Percentiles rank a stretch among this genome's conserved stretches.
These are phyloP conservation scores for Marasmarcha lunaedactyla DNA, from an alignment of 2,888 invertebrate genomes.

Conservation along the genomic window DNA sequence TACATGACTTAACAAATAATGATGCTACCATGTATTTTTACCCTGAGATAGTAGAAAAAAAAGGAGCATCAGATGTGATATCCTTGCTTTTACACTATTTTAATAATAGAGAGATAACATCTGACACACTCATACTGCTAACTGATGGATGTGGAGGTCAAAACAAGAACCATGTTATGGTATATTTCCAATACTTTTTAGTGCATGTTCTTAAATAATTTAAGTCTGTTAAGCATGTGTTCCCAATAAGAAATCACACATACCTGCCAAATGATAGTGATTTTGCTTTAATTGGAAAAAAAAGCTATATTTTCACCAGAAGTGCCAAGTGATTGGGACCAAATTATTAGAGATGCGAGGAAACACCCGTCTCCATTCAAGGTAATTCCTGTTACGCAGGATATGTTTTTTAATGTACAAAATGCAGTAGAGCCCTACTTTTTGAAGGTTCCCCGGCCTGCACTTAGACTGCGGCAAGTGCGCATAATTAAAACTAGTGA, in stretches of 20 bases:
- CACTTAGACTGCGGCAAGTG: too few relatives aligned
- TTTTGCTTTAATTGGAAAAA: conserved; percentile 10
- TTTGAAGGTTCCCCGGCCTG: too few relatives aligned
- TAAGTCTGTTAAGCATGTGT: conserved; percentile 8
- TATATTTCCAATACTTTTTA: conserved; percentile 9
- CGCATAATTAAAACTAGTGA: too few relatives aligned
- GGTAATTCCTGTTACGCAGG: too few relatives aligned
- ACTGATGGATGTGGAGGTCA: conserved; percentile 12
- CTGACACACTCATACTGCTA: conserved; percentile 8
- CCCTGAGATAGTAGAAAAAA: conserved; percentile 8
- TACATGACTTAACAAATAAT: conserved; percentile 8
- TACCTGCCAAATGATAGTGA: conserved; percentile 9
- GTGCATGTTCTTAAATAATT: conserved; percentile 5
- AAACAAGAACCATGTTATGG: conserved; percentile 12
- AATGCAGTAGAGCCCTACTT: too few relatives aligned
- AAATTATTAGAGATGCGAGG: too few relatives aligned
- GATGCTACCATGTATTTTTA: conserved; percentile 1
- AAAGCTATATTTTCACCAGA: not conserved
- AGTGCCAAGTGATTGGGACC: too few relatives aligned
- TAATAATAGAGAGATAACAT: conserved; percentile 1
- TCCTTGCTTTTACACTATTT: conserved; percentile 8
- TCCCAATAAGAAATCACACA: conserved; percentile 8
- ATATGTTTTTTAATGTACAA: too few relatives aligned
- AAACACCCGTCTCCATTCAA: too few relatives aligned
- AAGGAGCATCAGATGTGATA: conserved; percentile 11